Evolutionary conservation across 2,797 vertebrate species (phyloP), one percentile per base, ranked within the genome.

Genomic region (Onychomys torridus): DNA sequence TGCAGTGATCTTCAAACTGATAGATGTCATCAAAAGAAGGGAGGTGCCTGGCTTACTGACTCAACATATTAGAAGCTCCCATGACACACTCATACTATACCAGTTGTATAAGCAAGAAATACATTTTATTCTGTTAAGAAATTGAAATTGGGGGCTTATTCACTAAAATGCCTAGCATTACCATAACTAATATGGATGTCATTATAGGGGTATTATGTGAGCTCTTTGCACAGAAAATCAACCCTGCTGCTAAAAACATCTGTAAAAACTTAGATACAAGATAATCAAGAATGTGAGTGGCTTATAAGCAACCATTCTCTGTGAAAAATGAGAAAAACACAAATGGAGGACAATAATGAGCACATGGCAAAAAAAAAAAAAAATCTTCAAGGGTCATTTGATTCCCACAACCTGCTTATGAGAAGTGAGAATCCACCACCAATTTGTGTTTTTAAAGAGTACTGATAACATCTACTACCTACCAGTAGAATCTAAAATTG

Each of bases 141-240:
- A 89, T 49, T 94, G 40, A 91, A 92, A 96, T 89, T 91, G 82
- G 43, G 17, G 12, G 75, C 23, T 94, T 95, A 59, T 17, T 90
- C 49, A 76, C 57, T 83, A 73, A 5, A 77, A 89, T 37, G 17
- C 21, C 34, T 77, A 94, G 8, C 13, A 91, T 90, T 95, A 89
- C 0, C 5, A 75, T 89, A 96, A 91, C 17, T 79, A 96, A 75
- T 79, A 93, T 3, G 59, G 14, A 40, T 89, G 87, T 91, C 71
- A 88, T 83, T 94, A 78, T 0, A 75, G 21, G 29, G 77, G 77
- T 79, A 89, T 75, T 2, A 84, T 19, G 10, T 88, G 29, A 94
- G 29, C 52, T 95, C 59, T 96, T 91, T 81, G 0, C 61, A 91
- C 19, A 83, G 7, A 76, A 96, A 96, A 90, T 10, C 43, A 76